A percentile compares a stretch with the other conserved stretches of the same genome.
Conservation (phyloP, 1,140 invertebrate genomes). For the Holcopasites calliopsidis region DNA sequence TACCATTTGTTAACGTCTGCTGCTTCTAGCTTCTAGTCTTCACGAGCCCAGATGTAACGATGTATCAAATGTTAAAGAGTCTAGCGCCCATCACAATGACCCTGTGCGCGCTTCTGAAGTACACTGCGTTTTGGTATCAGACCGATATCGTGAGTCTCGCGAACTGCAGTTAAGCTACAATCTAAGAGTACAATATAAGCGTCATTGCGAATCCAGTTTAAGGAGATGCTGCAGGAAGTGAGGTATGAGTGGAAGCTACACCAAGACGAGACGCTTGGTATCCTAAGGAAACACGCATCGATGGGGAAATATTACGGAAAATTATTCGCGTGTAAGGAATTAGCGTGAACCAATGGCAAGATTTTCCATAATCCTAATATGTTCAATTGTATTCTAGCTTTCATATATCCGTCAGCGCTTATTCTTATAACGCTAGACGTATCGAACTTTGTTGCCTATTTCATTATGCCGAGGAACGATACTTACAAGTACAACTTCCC, state of each 20-base stretch:
- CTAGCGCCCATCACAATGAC: neutral
- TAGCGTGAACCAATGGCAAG: too few species aligned
- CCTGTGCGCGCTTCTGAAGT: neutral
- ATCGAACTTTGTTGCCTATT: neutral
- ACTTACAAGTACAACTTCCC: neutral
- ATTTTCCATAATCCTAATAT: too few species aligned
- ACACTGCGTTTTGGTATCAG: neutral
- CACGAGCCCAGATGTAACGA: neutral
- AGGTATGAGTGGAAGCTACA: neutral
- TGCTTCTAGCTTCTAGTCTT: neutral
- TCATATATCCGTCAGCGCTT: neutral
- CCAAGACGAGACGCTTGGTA: neutral
- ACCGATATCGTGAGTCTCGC: neutral
- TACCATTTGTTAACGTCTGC: too few species aligned
- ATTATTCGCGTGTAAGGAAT: neutral
- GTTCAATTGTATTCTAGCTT: too few species aligned
- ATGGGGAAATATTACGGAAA: neutral
- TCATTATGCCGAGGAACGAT: conserved; percentile 23
- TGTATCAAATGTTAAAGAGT: neutral
- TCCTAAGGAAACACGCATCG: neutral
- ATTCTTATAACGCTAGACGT: neutral
- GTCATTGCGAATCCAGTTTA: neutral
- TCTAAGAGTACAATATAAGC: neutral
- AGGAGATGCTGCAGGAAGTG: neutral
- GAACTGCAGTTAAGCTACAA: neutral